These are phyloP conservation scores for Lota lota DNA, from an alignment of 2,113 vertebrate species.

Conservation along the genomic window DNA sequence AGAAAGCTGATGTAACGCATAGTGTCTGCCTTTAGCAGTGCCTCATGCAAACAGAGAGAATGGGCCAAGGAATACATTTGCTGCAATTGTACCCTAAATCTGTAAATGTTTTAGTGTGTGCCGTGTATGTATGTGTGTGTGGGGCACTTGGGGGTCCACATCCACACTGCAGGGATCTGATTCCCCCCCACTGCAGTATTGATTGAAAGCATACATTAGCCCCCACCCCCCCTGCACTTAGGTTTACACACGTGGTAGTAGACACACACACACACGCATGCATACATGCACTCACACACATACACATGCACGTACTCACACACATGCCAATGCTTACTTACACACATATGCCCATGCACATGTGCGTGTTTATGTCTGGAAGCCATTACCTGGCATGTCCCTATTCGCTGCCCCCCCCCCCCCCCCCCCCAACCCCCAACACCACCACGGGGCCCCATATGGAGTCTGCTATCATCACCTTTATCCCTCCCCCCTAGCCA, in stretches of 20 bases:
- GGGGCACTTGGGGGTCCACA: conserved; percentile 21
- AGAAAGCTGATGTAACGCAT: too few relatives aligned
- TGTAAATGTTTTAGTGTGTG: conserved; percentile 15
- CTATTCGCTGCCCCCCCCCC: conserved; percentile 16
- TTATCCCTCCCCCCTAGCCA: not conserved
- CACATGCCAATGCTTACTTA: conserved; percentile 25
- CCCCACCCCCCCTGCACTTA: conserved; percentile 15
- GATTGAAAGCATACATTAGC: conserved; percentile 47
- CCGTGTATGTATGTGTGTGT: conserved; percentile 1
- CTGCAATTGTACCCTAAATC: conserved; percentile 11
- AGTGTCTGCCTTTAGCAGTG: too few relatives aligned
- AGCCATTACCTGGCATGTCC: conserved; percentile 68
- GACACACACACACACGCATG: conserved; percentile 34
- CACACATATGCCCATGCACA: conserved; percentile 30
- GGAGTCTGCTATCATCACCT: conserved; percentile 34
- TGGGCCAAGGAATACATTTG: not conserved
- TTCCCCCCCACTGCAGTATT: conserved; percentile 49
- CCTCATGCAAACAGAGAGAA: too few relatives aligned
- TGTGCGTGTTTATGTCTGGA: conserved; percentile 63
- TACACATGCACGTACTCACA: conserved; percentile 27
- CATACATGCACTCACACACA: conserved; percentile 22
- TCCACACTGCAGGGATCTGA: conserved; percentile 46
- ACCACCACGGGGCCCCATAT: conserved; percentile 47
- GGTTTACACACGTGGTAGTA: conserved; percentile 12
- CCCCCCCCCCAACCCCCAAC: too few relatives aligned